Base-by-base conservation (phyloP, 2,797 vertebrate species). In the Picus viridis region DNA sequence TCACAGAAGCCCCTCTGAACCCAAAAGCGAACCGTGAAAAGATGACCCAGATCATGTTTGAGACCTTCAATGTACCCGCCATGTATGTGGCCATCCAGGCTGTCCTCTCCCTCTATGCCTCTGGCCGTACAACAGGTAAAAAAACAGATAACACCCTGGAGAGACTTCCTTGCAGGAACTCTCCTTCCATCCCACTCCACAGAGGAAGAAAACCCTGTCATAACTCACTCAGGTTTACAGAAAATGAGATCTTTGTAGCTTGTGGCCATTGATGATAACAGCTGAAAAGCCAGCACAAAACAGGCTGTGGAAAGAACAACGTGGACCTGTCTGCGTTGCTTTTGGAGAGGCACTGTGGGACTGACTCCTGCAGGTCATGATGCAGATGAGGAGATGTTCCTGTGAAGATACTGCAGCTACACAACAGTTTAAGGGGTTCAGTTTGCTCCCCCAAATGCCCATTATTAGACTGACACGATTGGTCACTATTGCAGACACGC, bases 31-130 rank as follows among this genome's bases (percentile, higher is more conserved):
- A 99, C 95, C 98, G 99, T 36, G 98, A 99, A 93, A 99, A 99
- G 98, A 99, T 99, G 99, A 99, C 99, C 36, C 99, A 99, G 97
- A 99, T 99, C 96, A 98, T 98, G 98, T 98, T 98, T 96, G 98
- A 98, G 93, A 98, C 97, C 83, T 98, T 98, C 96, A 98, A 98
- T 0, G 98, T 98, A 58, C 98, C 98, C 45, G 99, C 99, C 97
- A 99, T 99, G 99, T 99, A 99, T 95, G 99, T 99, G 96, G 99
- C 99, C 73, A 99, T 99, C 97, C 99, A 99, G 98, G 99, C 99
- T 91, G 99, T 99, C 91, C 98, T 99, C 96, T 99, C 99, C 93
- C 98, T 99, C 88, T 99, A 99, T 58, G 99, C 99, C 72, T 99
- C 99, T 96, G 99, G 99, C 57, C 99, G 99, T 98, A 99, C 99